Evolutionary conservation across 2,888 invertebrate genomes (phyloP).

Genomic region (Synergus japonicus): DNA sequence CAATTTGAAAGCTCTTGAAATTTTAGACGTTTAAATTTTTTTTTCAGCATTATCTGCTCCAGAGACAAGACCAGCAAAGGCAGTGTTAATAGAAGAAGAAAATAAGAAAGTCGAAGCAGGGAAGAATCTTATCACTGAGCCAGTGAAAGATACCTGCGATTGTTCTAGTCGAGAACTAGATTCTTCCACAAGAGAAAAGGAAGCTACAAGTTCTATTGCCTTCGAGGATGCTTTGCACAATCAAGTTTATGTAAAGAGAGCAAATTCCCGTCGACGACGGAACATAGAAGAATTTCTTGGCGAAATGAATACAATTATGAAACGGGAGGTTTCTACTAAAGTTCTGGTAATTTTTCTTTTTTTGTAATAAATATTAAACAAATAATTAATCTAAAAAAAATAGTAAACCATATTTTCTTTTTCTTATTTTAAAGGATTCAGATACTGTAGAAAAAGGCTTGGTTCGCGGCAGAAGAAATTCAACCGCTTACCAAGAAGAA

Average conservation of each 20-base stretch:
- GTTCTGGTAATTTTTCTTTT: neutral
- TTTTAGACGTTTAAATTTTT: constrained; percentile 7
- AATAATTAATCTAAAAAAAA: neutral
- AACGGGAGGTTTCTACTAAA: constrained; percentile 3
- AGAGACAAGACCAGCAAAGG: constrained; percentile 66
- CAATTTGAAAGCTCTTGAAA: neutral
- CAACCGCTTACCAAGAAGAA: neutral
- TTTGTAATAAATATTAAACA: neutral
- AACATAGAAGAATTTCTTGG: neutral
- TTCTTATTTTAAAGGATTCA: neutral
- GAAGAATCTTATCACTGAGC: constrained; percentile 57
- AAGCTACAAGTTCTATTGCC: constrained; percentile 82
- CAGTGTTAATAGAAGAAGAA: constrained; percentile 68
- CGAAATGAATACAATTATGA: neutral
- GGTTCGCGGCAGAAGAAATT: neutral
- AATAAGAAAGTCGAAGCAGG: constrained; percentile 67
- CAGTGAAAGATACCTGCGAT: constrained; percentile 76
- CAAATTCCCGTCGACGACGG: constrained; percentile 6
- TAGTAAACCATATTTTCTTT: neutral
- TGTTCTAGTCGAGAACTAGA: constrained; percentile 76
- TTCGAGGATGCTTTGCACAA: constrained; percentile 92
- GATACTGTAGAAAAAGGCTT: neutral
- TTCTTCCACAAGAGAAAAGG: constrained; percentile 79
- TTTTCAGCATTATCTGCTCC: constrained; percentile 69
- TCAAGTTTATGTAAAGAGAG: constrained; percentile 82